A percentile compares a stretch with the other conserved stretches of the same genome.
These are phyloP conservation scores for Karalla daura DNA, from an alignment of 2,797 vertebrate genomes.

Conservation along the genomic window DNA sequence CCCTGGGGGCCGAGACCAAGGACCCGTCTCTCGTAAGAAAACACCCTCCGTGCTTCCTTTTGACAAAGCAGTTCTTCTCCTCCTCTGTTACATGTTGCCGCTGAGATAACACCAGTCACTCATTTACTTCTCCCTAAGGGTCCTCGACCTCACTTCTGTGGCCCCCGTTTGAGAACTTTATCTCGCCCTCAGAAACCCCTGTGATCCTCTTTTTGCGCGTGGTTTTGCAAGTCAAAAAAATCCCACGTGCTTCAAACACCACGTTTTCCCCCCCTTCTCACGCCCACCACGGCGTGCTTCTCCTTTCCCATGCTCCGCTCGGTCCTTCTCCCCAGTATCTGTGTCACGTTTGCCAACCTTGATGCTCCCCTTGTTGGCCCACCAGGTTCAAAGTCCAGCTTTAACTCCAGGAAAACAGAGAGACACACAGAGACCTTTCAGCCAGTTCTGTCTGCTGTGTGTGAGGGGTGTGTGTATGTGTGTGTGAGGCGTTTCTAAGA, in stretches of 20 bases:
- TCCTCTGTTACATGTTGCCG: background rate
- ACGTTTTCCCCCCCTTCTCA: background rate
- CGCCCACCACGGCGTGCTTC: background rate
- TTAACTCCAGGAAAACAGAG: constrained; percentile 47
- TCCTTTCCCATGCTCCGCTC: constrained; percentile 36
- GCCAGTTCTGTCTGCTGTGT: constrained; percentile 6
- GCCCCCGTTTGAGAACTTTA: background rate
- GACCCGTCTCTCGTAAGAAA: constrained; percentile 95
- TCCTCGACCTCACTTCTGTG: background rate
- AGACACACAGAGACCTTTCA: constrained; percentile 51
- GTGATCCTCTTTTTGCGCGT: background rate
- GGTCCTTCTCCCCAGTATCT: constrained; percentile 27
- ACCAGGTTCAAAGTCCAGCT: constrained; percentile 61
- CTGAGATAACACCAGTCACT: background rate
- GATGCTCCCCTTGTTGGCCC: constrained; percentile 50
- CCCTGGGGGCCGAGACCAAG: constrained; percentile 87
- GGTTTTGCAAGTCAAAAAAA: constrained; percentile 29
- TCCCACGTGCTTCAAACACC: constrained; percentile 51
- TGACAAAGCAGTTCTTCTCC: background rate
- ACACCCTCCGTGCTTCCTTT: background rate
- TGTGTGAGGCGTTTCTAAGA: constrained; percentile 3
- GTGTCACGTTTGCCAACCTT: constrained; percentile 46
- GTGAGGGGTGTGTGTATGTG: constrained; percentile 2
- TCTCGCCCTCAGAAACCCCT: constrained; percentile 3
- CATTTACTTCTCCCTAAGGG: background rate